Conservation (phyloP, 1,140 invertebrate species). For the Fopius arisanus region DNA sequence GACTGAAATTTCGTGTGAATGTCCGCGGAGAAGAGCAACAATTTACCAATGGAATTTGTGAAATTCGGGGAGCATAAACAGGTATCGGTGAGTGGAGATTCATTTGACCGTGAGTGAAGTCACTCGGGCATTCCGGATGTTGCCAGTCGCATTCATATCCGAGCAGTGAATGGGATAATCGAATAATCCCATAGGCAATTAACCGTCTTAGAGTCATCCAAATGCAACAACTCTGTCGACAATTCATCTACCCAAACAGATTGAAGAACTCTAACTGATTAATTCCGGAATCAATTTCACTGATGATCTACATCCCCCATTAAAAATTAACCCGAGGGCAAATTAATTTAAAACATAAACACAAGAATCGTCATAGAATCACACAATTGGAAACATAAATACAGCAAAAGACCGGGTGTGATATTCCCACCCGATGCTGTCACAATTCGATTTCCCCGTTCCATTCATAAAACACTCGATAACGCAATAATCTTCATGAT, state of each 20-base stretch:
- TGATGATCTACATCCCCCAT: too few relatives aligned
- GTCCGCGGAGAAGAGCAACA: background rate
- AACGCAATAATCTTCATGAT: background rate
- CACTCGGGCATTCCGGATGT: background rate
- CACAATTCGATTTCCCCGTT: too few relatives aligned
- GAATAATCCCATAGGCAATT: constrained; percentile 1
- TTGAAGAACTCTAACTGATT: too few relatives aligned
- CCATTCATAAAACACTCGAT: background rate
- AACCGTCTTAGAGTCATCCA: background rate
- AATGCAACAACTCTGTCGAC: background rate
- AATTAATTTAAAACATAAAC: too few relatives aligned
- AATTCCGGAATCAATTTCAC: too few relatives aligned
- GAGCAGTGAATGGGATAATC: background rate
- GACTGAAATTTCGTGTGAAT: background rate
- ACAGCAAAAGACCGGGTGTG: too few relatives aligned
- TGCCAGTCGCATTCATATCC: background rate
- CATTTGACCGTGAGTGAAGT: background rate
- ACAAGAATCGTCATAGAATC: too few relatives aligned
- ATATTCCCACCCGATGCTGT: too few relatives aligned
- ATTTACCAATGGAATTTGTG: background rate
- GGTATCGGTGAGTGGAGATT: background rate
- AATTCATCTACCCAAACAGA: too few relatives aligned
- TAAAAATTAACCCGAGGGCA: too few relatives aligned
- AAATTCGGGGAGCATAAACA: background rate
- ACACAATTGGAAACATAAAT: too few relatives aligned